phyloP scores from a whole-genome alignment of 2,888 invertebrate species.

The Drosophila atroscutellata region DNA sequence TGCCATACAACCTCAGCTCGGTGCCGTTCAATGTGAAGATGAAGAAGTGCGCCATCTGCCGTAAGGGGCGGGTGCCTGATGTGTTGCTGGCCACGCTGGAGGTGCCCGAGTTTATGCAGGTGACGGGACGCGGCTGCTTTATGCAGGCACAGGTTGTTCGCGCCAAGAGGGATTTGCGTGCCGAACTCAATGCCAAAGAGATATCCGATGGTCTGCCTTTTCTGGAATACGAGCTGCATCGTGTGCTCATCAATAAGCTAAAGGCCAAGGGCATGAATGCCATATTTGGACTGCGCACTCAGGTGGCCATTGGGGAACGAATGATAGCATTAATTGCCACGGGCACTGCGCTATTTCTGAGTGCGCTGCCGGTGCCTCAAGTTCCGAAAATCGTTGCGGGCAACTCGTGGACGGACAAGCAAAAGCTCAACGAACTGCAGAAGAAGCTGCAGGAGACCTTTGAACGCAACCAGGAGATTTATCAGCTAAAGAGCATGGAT shows the following conservation, averaged over 20 bases:
- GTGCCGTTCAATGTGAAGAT: slow-evolving; percentile 91
- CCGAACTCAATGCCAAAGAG: slow-evolving; percentile 95
- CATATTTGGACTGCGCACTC: slow-evolving; percentile 93
- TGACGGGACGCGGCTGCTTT: slow-evolving; percentile 88
- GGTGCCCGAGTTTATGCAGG: slow-evolving; percentile 90
- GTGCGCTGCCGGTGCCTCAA: slow-evolving; percentile 91
- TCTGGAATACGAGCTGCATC: slow-evolving; percentile 97
- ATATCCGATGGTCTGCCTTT: slow-evolving; percentile 98
- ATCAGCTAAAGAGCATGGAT: slow-evolving; percentile 87
- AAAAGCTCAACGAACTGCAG: slow-evolving; percentile 89
- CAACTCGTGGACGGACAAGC: slow-evolving; percentile 88
- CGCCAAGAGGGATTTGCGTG: slow-evolving; percentile 91
- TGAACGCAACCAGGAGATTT: slow-evolving; percentile 90
- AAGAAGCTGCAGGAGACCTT: slow-evolving; percentile 89
- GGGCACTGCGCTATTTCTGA: slow-evolving; percentile 93
- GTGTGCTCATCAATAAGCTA: slow-evolving; percentile 94
- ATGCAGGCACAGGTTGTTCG: slow-evolving; percentile 92
- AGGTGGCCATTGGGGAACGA: slow-evolving; percentile 93
- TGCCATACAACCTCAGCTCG: slow-evolving; percentile 91
- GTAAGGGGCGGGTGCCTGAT: slow-evolving; percentile 94
- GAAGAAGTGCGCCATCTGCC: slow-evolving; percentile 90
- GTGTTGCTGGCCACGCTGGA: slow-evolving; percentile 95
- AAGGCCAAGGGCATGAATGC: slow-evolving; percentile 98
- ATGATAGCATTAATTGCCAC: slow-evolving; percentile 95
- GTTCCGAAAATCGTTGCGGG: slow-evolving; percentile 90